Percentiles rank a stretch among this genome's conserved stretches.
Evolutionary conservation across 2,797 vertebrate species (phyloP).

Genomic region (Graptemys geographica): DNA sequence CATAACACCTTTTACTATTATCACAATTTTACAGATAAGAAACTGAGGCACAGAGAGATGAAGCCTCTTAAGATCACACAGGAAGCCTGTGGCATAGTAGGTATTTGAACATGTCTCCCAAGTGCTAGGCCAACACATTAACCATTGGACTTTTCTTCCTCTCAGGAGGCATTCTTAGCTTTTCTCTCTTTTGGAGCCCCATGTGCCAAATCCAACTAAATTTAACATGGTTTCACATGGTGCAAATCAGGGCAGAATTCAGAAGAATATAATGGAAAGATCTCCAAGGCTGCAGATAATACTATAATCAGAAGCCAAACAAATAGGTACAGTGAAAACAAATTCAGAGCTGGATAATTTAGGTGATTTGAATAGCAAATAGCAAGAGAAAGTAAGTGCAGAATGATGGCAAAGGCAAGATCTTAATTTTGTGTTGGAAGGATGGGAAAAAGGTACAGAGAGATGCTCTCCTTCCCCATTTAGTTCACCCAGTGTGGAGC

Average conservation of each 20-base stretch:
- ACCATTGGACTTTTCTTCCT: too few relatives aligned
- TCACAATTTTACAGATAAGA: too few relatives aligned
- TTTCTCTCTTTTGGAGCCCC: neutral
- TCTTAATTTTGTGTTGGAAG: neutral
- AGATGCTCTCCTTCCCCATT: too few relatives aligned
- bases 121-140: too few relatives aligned
- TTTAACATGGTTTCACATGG: neutral
- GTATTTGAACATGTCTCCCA: too few relatives aligned
- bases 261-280: too few relatives aligned
- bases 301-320: neutral
- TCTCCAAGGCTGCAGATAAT: rapidly evolving
- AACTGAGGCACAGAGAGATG: neutral
- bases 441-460: too few relatives aligned
- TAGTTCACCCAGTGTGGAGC: neutral
- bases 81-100: too few relatives aligned
- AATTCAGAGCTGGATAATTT: neutral
- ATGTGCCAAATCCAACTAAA: neutral
- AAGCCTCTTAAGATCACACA: neutral
- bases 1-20: too few relatives aligned
- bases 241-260: neutral
- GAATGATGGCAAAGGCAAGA: neutral
- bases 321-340: neutral
- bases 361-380: neutral
- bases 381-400: neutral
- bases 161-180: too few relatives aligned